Evolutionary conservation across 2,797 vertebrate species (phyloP), one percentile per base, ranked within the genome.

Genomic region (Natrix natrix): DNA sequence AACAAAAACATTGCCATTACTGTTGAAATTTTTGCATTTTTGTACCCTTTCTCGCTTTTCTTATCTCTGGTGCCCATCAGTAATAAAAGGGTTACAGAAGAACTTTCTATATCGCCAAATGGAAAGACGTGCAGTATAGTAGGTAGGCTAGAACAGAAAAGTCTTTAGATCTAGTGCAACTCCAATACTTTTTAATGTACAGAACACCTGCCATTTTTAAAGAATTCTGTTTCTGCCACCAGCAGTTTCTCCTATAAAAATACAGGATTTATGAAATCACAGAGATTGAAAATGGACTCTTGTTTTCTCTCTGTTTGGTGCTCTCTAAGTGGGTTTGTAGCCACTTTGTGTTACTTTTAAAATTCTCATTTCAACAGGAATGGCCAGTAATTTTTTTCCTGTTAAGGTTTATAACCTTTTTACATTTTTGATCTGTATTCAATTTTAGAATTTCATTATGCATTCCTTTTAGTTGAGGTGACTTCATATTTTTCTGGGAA

Each of bases 381-480:
- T 98, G 98, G 98, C 98, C 98, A 98, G 98, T 98, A 98, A 97
- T 97, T 97, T 98, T 98, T 98, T 98, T 98, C 98, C 98, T 97
- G 97, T 98, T 98, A 97, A 97, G 98, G 98, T 99, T 99, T 98
- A 98, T 99, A 98, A 98, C 98, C 97, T 98, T 98, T 97, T 98
- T 98, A 98, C 97, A 97, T 98, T 98, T 97, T 97, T 97, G 98
- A 98, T 98, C 97, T 98, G 97, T 98, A 98, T 98, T 98, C 98
- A 98, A 98, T 96, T 98, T 91, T 98, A 98, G 98, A 96, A 97
- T 98, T 97, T 98, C 98, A 98, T 98, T 98, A 98, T 98, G 98
- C 99, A 99, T 99, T 99, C 99, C 99, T 98, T 98, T 98, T 98
- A 98, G 98, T 98, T 97, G 97, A 98, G 97, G 98, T 97, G 98